These are phyloP conservation scores for Anabacerthia variegaticeps DNA, from an alignment of 2,797 vertebrate species.

Conservation along the genomic window DNA sequence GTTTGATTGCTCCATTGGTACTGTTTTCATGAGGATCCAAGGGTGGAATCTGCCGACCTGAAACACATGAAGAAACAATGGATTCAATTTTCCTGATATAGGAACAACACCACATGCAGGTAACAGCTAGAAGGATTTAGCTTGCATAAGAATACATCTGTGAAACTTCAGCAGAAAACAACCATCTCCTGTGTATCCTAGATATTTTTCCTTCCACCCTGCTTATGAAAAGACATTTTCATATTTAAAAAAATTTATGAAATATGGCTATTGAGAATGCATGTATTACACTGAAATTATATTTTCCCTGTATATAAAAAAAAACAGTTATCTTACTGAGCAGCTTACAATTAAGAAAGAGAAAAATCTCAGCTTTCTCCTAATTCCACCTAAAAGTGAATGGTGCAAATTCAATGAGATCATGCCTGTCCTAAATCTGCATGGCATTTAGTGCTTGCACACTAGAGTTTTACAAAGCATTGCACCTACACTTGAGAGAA, in stretches of 20 bases:
- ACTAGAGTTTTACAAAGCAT: background rate
- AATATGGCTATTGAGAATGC: background rate
- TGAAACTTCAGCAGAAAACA: background rate
- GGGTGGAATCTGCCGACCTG: constrained; percentile 94
- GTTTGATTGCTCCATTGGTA: constrained; percentile 88
- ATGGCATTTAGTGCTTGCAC: background rate
- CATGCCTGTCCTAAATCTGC: background rate
- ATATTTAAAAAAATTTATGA: background rate
- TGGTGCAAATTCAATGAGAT: background rate
- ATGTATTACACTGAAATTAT: background rate
- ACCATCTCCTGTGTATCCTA: background rate
- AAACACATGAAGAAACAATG: constrained; percentile 56
- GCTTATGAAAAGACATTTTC: background rate
- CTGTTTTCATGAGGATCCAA: constrained; percentile 89
- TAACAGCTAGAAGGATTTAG: background rate
- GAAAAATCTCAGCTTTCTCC: background rate
- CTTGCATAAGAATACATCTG: background rate
- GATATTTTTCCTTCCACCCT: background rate
- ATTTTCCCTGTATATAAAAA: background rate
- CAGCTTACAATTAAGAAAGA: background rate
- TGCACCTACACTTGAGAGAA: background rate
- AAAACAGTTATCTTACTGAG: background rate
- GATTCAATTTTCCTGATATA: background rate
- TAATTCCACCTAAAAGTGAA: background rate
- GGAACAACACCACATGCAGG: background rate